phyloP scores from a whole-genome alignment of 2,888 invertebrate species.

The Clunio marinus region DNA sequence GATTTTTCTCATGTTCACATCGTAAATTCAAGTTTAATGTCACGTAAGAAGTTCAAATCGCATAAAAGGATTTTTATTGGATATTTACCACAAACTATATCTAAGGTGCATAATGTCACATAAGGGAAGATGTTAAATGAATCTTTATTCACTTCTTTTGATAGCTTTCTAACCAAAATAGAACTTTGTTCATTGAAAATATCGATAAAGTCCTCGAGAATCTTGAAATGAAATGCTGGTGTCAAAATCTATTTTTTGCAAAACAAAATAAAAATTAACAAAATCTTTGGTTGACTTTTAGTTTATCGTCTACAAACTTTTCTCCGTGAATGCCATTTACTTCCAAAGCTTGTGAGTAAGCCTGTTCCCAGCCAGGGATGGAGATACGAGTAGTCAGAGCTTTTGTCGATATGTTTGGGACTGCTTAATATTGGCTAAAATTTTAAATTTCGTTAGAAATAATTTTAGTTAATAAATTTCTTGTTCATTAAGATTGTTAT shows the following conservation, averaged over 20 bases:
- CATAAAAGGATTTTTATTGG: background rate
- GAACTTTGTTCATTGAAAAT: slow-evolving; percentile 61
- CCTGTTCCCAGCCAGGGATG: slow-evolving; percentile 60
- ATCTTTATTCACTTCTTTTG: slow-evolving; percentile 47
- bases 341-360: slow-evolving; percentile 55
- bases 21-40: background rate
- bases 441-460: background rate
- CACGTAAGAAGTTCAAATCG: background rate
- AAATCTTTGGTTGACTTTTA: background rate
- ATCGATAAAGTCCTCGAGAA: slow-evolving; percentile 62
- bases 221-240: slow-evolving; percentile 66
- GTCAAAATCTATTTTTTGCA: slow-evolving; percentile 54
- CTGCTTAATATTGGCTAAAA: slow-evolving; percentile 56
- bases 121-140: slow-evolving; percentile 59
- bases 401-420: slow-evolving; percentile 58
- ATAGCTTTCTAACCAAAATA: slow-evolving; percentile 55
- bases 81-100: slow-evolving; percentile 61
- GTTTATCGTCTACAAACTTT: slow-evolving; percentile 48
- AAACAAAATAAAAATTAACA: slow-evolving; percentile 19
- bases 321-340: slow-evolving; percentile 60
- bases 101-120: slow-evolving; percentile 60
- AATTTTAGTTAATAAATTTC: too few species aligned
- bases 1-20: too few species aligned
- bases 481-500: too few species aligned
- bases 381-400: slow-evolving; percentile 56